Base-by-base conservation (phyloP, 35 echinoderm and acorn worm species). In the Eucidaris tribuloides region DNA sequence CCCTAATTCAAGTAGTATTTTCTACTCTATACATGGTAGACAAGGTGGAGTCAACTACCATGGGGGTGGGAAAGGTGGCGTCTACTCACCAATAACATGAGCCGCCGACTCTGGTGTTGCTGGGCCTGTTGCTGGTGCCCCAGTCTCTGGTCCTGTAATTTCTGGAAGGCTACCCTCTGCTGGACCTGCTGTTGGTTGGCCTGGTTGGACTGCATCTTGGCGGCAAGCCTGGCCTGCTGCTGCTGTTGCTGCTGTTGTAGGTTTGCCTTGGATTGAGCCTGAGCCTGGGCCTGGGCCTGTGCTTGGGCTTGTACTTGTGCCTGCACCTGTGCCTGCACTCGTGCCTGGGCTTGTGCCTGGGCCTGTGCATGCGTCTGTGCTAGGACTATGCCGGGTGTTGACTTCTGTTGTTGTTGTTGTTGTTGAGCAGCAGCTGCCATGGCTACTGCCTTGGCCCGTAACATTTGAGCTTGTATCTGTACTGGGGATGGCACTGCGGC, bases 391-490 rank as follows among this genome's bases (percentile, higher is more conserved):
- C n/a, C n/a, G n/a, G n/a, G n/a, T n/a, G n/a, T n/a, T n/a, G n/a
- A n/a, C n/a, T 60, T 60, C 57, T 60, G 57, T n/a, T 60, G 31
- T n/a, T 60, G 57, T 2, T 33, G 44, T 22, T 74, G 68, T 22
- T 19, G 59, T 24, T 63, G 59, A 9, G 59, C 59, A 9, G 60
- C 60, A 35, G 68, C 68, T 38, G 19, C 48, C 68, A 42, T 33
- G 34, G 37, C 1, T 0, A 36, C 37, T 18, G 24, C 13, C 68
- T 74, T 33, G 19, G 68, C 31, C 30, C 68, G 29, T 22, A 74
- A 22, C 68, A 74, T 41, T 36, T 74, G 68, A 14, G 44, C 14
- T 36, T 74, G 68, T 74, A 74, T 71, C 61, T 65, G 82, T 45
- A n/a, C 30, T 2, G 43, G 4, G 0, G 39, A 7, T 3, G 24